Evolutionary conservation across 2,888 invertebrate species (phyloP).

Genomic region (Patella ulyssiponensis): DNA sequence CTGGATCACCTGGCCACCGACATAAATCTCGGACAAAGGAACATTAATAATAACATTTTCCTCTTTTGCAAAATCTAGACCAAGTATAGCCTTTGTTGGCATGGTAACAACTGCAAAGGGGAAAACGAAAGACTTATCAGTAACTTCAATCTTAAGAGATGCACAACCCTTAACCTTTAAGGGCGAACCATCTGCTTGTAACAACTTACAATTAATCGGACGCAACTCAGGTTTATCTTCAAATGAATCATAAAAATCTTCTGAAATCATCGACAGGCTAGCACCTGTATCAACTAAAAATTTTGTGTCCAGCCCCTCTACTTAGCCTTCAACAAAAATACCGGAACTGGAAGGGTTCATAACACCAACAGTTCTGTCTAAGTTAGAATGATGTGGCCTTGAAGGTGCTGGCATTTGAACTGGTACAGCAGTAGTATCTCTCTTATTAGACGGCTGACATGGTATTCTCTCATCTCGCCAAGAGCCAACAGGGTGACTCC

Average conservation of each 20-base stretch:
- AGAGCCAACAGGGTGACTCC: background rate
- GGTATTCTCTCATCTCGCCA: background rate
- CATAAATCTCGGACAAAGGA: background rate
- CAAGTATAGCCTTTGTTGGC: background rate
- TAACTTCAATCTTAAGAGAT: background rate
- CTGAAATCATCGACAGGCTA: background rate
- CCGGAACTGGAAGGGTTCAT: background rate
- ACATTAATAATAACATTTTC: background rate
- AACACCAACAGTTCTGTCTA: background rate
- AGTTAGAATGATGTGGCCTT: no score
- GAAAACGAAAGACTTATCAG: background rate
- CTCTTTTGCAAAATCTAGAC: background rate
- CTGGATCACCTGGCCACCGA: background rate
- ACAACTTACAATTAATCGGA: background rate
- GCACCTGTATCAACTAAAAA: background rate
- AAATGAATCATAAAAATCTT: background rate
- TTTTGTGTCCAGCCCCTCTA: background rate
- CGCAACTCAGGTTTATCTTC: background rate
- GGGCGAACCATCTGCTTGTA: background rate
- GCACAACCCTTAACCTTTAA: background rate
- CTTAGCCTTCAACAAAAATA: background rate
- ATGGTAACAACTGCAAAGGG: background rate
- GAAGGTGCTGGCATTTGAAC: no score
- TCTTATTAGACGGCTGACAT: background rate
- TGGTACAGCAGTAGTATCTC: background rate